phyloP scores from a whole-genome alignment of 1,140 invertebrate species.

The Saccostrea echinata region DNA sequence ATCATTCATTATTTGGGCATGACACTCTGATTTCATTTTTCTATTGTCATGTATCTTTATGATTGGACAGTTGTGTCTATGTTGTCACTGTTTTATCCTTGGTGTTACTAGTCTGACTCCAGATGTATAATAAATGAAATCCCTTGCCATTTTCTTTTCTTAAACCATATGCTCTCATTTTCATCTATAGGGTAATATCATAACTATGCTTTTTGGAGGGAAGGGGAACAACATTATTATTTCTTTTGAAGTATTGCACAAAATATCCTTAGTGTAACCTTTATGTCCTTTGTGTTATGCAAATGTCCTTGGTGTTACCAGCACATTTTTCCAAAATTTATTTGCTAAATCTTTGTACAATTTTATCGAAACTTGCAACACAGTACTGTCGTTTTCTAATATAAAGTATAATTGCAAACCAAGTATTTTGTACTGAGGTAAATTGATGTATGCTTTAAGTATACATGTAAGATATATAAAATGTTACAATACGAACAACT shows the following conservation, averaged over 20 bases:
- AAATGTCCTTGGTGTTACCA: background rate
- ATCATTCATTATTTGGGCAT: background rate
- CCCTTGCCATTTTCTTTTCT: background rate
- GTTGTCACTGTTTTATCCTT: background rate
- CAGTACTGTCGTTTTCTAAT: background rate
- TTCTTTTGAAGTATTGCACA: background rate
- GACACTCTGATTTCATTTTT: background rate
- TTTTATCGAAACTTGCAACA: background rate
- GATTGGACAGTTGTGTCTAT: background rate
- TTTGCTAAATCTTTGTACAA: background rate
- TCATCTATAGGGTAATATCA: background rate
- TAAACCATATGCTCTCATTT: background rate
- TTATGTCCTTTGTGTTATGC: background rate
- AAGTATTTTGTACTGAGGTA: background rate
- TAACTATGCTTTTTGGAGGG: background rate
- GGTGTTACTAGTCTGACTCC: background rate
- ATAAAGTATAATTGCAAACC: background rate
- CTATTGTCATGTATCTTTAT: background rate
- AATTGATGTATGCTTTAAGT: background rate
- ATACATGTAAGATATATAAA: too few relatives aligned
- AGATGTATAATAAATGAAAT: background rate
- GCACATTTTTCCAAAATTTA: background rate
- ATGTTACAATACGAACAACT: too few relatives aligned
- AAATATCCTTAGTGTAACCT: background rate
- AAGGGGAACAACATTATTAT: background rate